Evolutionary conservation across 1,140 invertebrate species (phyloP).

Genomic region (Muscidifurax raptorellus): DNA sequence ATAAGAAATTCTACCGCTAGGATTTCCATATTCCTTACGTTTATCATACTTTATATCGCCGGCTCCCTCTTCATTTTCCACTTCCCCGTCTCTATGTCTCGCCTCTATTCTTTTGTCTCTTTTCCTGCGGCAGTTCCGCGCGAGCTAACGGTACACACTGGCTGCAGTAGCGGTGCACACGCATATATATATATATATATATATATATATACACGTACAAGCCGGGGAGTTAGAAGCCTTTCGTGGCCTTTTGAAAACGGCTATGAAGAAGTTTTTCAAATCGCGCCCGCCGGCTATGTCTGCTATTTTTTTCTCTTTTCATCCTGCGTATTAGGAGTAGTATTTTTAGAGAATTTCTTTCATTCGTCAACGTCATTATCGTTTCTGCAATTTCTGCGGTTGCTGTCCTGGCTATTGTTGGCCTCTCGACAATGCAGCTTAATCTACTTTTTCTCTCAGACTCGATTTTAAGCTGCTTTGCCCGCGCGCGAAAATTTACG

Average conservation of each 20-base stretch:
- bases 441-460: too few species aligned
- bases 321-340: neutral
- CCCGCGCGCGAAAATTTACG: too few species aligned
- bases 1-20: neutral
- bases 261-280: slow-evolving; percentile 34
- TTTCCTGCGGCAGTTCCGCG: slow-evolving; percentile 42
- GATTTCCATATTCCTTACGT: slow-evolving; percentile 24
- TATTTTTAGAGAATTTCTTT: neutral
- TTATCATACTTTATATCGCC: slow-evolving; percentile 18
- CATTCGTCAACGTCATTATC: too few species aligned
- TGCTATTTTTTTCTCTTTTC: neutral
- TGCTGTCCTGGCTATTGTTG: too few species aligned
- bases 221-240: neutral
- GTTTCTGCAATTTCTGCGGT: neutral
- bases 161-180: neutral
- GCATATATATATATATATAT: neutral
- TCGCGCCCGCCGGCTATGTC: neutral
- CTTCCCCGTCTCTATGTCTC: neutral
- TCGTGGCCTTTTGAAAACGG: slow-evolving; percentile 16
- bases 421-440: too few species aligned
- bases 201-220: neutral
- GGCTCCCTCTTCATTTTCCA: slow-evolving; percentile 7
- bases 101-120: slow-evolving; percentile 30
- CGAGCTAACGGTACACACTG: slow-evolving; percentile 57
- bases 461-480: too few species aligned